Evolutionary conservation across 2,113 vertebrate species (phyloP).

Genomic region (Athene cunicularia): DNA sequence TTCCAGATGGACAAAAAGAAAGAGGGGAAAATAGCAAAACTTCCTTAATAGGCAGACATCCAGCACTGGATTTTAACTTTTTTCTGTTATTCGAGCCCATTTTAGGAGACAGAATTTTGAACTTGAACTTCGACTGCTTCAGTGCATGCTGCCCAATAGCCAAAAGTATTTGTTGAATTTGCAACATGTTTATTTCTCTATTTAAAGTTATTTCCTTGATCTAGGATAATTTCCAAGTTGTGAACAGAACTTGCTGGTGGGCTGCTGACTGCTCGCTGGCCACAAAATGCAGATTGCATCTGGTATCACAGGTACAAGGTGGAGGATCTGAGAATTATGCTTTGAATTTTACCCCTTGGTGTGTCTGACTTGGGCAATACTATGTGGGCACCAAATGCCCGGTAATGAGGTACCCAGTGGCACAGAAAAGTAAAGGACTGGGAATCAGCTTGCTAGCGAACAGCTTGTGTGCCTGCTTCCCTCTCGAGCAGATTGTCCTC

Average conservation of each 20-base stretch:
- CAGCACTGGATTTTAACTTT: background rate
- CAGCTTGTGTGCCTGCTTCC: background rate
- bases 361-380: fast-evolving
- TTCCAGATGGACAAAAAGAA: background rate
- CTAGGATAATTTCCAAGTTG: background rate
- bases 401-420: background rate
- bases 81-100: background rate
- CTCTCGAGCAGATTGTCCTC: background rate
- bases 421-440: fast-evolving
- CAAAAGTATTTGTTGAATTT: background rate
- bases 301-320: background rate
- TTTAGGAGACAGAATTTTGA: background rate
- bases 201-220: background rate
- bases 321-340: background rate
- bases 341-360: background rate
- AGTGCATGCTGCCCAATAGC: background rate
- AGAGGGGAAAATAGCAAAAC: background rate
- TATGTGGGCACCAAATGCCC: fast-evolving
- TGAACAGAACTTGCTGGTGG: background rate
- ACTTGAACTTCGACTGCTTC: background rate
- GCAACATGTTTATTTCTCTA: background rate
- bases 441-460: background rate
- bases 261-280: fast-evolving
- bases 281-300: background rate
- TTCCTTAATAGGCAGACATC: background rate